phyloP scores from a whole-genome alignment of 1,140 invertebrate genomes.

The Calliphora vicina region DNA sequence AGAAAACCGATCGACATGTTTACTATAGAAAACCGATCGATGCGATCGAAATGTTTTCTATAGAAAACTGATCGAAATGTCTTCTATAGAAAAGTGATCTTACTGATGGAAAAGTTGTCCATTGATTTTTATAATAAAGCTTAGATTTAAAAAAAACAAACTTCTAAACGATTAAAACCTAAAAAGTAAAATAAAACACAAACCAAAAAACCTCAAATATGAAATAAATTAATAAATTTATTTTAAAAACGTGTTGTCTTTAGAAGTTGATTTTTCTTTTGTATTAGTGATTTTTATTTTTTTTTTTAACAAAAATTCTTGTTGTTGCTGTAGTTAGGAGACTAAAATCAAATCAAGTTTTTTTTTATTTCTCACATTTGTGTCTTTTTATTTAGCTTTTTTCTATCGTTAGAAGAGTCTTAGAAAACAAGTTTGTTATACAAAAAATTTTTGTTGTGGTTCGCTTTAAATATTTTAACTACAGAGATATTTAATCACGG shows the following conservation, averaged over 20 bases:
- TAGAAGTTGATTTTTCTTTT: conserved; percentile 5
- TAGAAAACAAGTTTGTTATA: conserved; percentile 19
- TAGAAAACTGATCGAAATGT: no score
- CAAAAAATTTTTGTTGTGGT: conserved; percentile 6
- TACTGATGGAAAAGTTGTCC: no score
- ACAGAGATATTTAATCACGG: background rate
- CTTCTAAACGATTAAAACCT: no score
- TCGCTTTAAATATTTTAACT: background rate
- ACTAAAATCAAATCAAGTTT: conserved; percentile 21
- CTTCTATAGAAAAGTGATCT: no score
- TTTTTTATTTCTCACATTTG: background rate
- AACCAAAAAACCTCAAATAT: background rate
- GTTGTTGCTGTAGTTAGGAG: background rate
- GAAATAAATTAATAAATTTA: background rate
- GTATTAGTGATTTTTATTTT: background rate
- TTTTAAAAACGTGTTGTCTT: conserved; percentile 19
- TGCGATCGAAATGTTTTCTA: no score
- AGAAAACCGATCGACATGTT: no score
- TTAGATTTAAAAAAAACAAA: no score
- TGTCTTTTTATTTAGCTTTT: conserved; percentile 3
- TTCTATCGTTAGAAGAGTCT: conserved; percentile 7
- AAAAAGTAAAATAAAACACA: no score
- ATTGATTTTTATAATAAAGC: no score
- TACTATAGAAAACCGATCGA: no score
- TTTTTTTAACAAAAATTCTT: background rate